These are phyloP conservation scores for Lypha dubia DNA, from an alignment of 2,888 invertebrate genomes.

Conservation along the genomic window DNA sequence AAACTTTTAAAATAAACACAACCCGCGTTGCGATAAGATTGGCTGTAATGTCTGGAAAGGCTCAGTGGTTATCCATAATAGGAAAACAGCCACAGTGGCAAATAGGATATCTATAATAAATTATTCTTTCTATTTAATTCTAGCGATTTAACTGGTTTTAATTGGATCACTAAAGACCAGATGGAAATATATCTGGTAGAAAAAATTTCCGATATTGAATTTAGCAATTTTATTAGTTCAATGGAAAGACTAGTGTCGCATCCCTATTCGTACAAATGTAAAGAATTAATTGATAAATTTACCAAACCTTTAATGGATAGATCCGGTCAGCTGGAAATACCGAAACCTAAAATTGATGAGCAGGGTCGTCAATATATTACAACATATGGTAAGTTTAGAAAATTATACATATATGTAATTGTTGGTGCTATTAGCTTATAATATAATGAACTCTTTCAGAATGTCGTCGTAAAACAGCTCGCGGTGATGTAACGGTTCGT, in stretches of 20 bases:
- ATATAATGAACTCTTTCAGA: slow-evolving; percentile 81
- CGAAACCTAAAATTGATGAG: slow-evolving; percentile 88
- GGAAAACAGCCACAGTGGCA: too few relatives aligned
- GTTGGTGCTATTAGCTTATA: neutral
- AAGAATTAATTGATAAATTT: slow-evolving; percentile 90
- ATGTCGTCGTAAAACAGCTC: slow-evolving; percentile 88
- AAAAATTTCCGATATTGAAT: slow-evolving; percentile 87
- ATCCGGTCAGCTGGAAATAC: slow-evolving; percentile 86
- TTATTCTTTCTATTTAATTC: slow-evolving; percentile 57
- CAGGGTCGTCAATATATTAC: slow-evolving; percentile 89
- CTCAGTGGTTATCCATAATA: too few relatives aligned
- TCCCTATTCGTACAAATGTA: slow-evolving; percentile 88
- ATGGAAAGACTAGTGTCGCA: slow-evolving; percentile 89
- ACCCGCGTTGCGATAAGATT: too few relatives aligned
- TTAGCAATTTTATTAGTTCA: slow-evolving; percentile 88
- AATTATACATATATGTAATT: neutral
- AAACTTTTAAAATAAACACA: too few relatives aligned
- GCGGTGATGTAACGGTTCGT: slow-evolving; percentile 91
- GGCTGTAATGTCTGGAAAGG: too few relatives aligned
- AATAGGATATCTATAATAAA: neutral
- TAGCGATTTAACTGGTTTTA: slow-evolving; percentile 85
- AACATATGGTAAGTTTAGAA: slow-evolving; percentile 85
- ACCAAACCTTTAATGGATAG: slow-evolving; percentile 86
- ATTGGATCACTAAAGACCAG: slow-evolving; percentile 88
- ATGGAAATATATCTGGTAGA: slow-evolving; percentile 88